phyloP scores from a whole-genome alignment of 2,113 vertebrate genomes.

The Stegostoma tigrinum region DNA sequence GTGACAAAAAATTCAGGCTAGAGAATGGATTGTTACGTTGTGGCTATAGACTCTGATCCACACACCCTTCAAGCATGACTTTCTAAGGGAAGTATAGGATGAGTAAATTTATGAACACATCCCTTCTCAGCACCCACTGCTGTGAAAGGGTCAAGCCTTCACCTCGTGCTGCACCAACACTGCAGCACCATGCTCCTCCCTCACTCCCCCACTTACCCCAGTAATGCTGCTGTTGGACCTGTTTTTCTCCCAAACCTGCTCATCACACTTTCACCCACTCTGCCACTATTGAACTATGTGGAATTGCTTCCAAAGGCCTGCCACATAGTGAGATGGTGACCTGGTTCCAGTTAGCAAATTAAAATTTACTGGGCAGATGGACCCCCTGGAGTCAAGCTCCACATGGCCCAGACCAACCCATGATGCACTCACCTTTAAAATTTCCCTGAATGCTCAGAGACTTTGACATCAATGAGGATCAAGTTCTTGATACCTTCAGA shows the following conservation, averaged over 20 bases:
- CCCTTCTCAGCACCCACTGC: neutral
- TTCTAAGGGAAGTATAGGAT: neutral
- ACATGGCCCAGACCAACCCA: neutral
- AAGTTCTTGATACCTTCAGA: slow-evolving; percentile 3
- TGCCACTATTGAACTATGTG: neutral
- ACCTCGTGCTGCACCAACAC: neutral
- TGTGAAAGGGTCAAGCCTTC: neutral
- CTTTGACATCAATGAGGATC: neutral
- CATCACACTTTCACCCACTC: neutral
- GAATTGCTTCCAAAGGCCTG: neutral
- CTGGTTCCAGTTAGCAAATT: neutral
- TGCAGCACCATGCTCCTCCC: neutral
- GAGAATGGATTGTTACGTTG: neutral
- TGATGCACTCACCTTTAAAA: neutral
- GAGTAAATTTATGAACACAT: neutral
- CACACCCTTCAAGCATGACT: neutral
- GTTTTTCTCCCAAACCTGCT: neutral
- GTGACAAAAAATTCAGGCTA: neutral
- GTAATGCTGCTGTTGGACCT: neutral
- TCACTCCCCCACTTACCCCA: neutral
- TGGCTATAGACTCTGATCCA: neutral
- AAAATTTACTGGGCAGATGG: neutral
- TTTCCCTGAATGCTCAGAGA: neutral
- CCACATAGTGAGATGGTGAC: too few relatives aligned
- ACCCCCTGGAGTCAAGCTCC: neutral